Evolutionary conservation across 2,797 vertebrate genomes (phyloP), one percentile per base, ranked within the genome.

Genomic region (Acanthurus leucopareius): DNA sequence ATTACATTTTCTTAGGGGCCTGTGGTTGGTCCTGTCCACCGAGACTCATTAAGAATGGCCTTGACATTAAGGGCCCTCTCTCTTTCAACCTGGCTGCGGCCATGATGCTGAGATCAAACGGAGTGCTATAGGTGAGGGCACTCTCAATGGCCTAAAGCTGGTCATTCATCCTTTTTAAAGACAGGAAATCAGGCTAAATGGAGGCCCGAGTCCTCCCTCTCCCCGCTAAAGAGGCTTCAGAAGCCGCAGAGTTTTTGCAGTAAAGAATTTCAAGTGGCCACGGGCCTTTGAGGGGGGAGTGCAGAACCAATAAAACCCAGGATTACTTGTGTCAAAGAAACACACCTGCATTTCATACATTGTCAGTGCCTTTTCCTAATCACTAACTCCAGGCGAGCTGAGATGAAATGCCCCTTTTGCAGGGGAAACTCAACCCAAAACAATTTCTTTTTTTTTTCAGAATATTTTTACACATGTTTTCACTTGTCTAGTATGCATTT

Each of bases 101-200:
- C 78, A 52, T 11, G 86, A 89, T 88, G 93, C 83, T 67, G 85
- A 95, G 94, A 96, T 96, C 95, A 96, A 96, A 96, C 86, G 1
- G 53, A 82, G 77, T 73, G 83, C 93, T 86, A 91, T 92, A 94
- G 91, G 91, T 93, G 88, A 93, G 88, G 86, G 93, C 83, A 70
- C 76, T 89, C 88, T 92, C 89, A 93, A 93, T 93, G 90, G 93
- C 90, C 93, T 92, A 91, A 94, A 93, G 93, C 92, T 92, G 92
- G 69, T 90, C 90, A 95, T 96, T 95, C 93, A 95, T 93, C 91
- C 84, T 90, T 92, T 94, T 91, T 83, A 92, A 91, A 92, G 91
- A 94, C 91, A 93, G 93, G 87, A 94, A 95, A 95, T 94, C 93
- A 91, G 91, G 89, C 91, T 94, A 93, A 95, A 95, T 93, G 91